Evolutionary conservation across 1,140 invertebrate species (phyloP).

Genomic region (Drosophila chauvacae): DNA sequence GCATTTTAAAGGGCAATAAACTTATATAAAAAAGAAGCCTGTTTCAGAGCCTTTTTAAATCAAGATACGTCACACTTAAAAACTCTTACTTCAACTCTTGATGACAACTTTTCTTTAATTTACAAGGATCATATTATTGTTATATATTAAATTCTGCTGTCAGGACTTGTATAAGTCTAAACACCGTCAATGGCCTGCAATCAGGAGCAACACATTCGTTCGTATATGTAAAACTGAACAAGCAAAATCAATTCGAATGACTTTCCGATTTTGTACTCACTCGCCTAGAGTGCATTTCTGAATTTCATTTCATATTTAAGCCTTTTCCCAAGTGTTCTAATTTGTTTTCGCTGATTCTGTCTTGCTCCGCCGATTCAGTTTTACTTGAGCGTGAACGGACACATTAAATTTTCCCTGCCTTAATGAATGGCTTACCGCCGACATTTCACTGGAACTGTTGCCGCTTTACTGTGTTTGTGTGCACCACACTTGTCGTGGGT

Average conservation of each 20-base stretch:
- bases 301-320: not conserved
- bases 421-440: slow-evolving; percentile 66
- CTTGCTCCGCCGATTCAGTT: slow-evolving; percentile 73
- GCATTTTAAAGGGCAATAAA: no score
- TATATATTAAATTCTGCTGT: not conserved
- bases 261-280: not conserved
- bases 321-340: slow-evolving; percentile 52
- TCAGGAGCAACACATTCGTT: not conserved
- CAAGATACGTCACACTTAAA: not conserved
- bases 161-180: not conserved
- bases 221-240: not conserved
- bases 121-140: no score
- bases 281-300: not conserved
- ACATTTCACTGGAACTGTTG: slow-evolving; percentile 24
- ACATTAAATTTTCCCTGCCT: slow-evolving; percentile 77
- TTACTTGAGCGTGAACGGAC: slow-evolving; percentile 80
- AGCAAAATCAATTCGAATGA: not conserved
- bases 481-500: slow-evolving; percentile 55
- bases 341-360: slow-evolving; percentile 53
- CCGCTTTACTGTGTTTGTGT: slow-evolving; percentile 34
- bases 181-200: not conserved
- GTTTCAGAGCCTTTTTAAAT: not conserved
- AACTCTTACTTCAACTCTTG: no score
- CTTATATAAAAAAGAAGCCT: no score
- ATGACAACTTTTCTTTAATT: not conserved